Evolutionary conservation across 2,888 invertebrate genomes (phyloP).

Genomic region (Spodoptera exigua): DNA sequence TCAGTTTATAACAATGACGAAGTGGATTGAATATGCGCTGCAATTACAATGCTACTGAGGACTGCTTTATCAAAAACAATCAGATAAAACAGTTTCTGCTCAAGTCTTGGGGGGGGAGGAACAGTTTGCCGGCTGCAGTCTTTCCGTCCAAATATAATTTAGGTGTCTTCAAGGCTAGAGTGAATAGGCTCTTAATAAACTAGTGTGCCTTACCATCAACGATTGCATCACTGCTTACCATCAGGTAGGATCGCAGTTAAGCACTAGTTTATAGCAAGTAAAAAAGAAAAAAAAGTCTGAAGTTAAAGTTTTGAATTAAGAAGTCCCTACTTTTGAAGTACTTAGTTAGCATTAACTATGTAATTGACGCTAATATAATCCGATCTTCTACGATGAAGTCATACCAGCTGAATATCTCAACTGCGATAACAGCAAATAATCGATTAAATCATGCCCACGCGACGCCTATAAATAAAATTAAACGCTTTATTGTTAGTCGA

Average conservation of each 20-base stretch:
- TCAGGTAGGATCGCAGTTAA: too few species aligned
- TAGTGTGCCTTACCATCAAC: too few species aligned
- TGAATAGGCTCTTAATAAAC: too few species aligned
- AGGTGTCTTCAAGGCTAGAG: too few species aligned
- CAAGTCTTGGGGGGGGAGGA: too few species aligned
- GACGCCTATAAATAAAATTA: conserved; percentile 81
- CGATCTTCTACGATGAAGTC: conserved; percentile 64
- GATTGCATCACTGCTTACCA: too few species aligned
- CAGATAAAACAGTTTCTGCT: conserved; percentile 12
- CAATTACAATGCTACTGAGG: conserved; percentile 36
- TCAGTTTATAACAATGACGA: conserved; percentile 57
- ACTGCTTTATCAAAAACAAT: conserved; percentile 20
- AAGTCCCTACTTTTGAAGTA: conserved; percentile 27
- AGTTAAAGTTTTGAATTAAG: too few species aligned
- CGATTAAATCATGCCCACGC: conserved; percentile 78
- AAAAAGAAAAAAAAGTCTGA: too few species aligned
- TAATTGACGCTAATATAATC: conserved; percentile 27
- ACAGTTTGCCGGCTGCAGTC: too few species aligned
- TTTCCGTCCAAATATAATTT: too few species aligned
- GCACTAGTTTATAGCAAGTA: too few species aligned
- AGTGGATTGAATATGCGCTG: conserved; percentile 54
- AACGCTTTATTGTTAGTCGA: conserved; percentile 83
- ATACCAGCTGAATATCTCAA: conserved; percentile 67
- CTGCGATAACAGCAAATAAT: conserved; percentile 74
- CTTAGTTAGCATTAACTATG: conserved; percentile 21